Evolutionary conservation across 2,797 vertebrate genomes (phyloP).

Genomic region (Oreochromis grahami): DNA sequence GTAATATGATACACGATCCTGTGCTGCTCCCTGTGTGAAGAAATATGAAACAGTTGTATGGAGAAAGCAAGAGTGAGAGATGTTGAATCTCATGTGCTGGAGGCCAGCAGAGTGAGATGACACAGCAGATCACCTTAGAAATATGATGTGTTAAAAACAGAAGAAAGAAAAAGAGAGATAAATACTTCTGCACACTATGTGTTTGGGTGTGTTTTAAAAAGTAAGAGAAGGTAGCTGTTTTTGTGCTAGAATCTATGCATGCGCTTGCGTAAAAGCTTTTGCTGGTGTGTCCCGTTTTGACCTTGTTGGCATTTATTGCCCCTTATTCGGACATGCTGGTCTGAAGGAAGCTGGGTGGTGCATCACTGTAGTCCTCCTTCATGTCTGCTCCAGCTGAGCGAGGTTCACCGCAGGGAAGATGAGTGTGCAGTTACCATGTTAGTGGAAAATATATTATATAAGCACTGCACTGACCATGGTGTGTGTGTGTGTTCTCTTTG

Average conservation of each 20-base stretch:
- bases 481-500: conserved; percentile 27
- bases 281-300: conserved; percentile 4
- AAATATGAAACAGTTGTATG: conserved; percentile 34
- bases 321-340: conserved; percentile 4
- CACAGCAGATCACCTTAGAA: conserved; percentile 59
- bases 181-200: background rate
- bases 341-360: conserved; percentile 21
- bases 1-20: conserved; percentile 36
- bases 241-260: background rate
- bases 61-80: conserved; percentile 12
- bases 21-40: conserved; percentile 14
- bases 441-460: conserved; percentile 67
- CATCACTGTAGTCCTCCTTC: conserved; percentile 4
- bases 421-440: conserved; percentile 65
- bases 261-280: background rate
- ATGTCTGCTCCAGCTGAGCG: conserved; percentile 56
- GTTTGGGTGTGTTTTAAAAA: background rate
- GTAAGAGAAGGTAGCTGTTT: background rate
- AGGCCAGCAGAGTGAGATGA: conserved; percentile 45
- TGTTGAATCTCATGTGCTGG: conserved; percentile 17
- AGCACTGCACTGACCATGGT: conserved; percentile 31
- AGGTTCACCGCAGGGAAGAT: conserved; percentile 55
- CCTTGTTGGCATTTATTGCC: conserved; percentile 14
- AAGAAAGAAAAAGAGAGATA: background rate
- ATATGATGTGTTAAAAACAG: conserved; percentile 40